Conservation (phyloP, 2,113 vertebrate species). For the Bettongia penicillata region DNA sequence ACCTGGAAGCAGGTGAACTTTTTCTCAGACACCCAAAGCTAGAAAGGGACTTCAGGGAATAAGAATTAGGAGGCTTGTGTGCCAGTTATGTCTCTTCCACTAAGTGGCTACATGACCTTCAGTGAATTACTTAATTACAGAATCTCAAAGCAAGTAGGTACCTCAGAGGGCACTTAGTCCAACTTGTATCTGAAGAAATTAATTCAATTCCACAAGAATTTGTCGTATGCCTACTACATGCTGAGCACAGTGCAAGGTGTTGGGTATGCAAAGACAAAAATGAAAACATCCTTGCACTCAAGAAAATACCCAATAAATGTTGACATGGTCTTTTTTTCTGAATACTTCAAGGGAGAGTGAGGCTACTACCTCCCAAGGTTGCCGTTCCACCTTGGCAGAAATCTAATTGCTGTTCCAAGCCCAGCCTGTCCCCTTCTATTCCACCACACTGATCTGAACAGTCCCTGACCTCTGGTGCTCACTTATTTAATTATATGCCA, state of each 20-base stretch:
- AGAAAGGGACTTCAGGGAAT: not conserved
- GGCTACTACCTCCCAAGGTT: not conserved
- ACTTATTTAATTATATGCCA: not conserved
- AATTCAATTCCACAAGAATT: not conserved
- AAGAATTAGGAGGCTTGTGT: not conserved
- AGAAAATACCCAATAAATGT: not conserved
- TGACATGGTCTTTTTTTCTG: not conserved
- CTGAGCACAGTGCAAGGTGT: not conserved
- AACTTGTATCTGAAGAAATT: not conserved
- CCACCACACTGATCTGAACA: not conserved
- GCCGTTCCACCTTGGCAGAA: not conserved
- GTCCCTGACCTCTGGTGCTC: not conserved
- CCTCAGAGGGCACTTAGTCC: not conserved
- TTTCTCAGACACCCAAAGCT: not conserved
- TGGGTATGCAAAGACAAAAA: not conserved
- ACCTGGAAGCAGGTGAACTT: not conserved
- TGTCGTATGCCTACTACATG: not conserved
- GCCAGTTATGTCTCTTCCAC: not conserved
- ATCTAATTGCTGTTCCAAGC: not conserved
- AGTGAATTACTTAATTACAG: not conserved
- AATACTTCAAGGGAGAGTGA: not conserved
- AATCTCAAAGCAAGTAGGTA: not conserved
- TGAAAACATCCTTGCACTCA: not conserved
- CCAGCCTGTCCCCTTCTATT: too few species aligned
- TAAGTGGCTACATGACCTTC: not conserved